These are phyloP conservation scores for Galeopterus variegatus DNA, from an alignment of 2,113 vertebrate species.

Conservation along the genomic window DNA sequence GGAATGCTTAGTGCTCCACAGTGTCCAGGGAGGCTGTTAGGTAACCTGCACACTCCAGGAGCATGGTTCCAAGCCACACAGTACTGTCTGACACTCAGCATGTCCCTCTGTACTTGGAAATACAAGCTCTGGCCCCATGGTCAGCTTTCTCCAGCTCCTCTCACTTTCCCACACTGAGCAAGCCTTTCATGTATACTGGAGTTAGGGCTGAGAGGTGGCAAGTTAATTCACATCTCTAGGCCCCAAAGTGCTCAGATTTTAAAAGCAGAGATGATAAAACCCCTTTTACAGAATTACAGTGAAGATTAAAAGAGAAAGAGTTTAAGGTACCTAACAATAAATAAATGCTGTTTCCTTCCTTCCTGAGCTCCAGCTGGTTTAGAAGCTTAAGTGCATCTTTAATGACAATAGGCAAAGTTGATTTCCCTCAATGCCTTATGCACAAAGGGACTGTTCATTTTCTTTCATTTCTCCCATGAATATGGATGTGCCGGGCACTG, in stretches of 20 bases:
- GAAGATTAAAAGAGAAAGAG: conserved; percentile 28
- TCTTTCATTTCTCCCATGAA: not conserved
- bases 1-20: accelerated
- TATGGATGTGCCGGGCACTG: not conserved
- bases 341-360: not conserved
- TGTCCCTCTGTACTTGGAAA: not conserved
- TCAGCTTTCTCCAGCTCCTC: not conserved
- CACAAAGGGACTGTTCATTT: not conserved
- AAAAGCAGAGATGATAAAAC: conserved; percentile 40
- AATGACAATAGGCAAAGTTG: not conserved
- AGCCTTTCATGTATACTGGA: not conserved
- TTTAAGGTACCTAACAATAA: not conserved
- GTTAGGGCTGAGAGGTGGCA: not conserved
- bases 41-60: accelerated
- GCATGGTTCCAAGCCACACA: not conserved
- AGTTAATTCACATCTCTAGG: not conserved
- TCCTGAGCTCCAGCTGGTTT: not conserved
- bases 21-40: not conserved
- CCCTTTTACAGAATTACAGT: not conserved
- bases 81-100: accelerated
- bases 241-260: not conserved
- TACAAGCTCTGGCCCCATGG: accelerated
- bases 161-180: not conserved
- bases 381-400: conserved; percentile 20
- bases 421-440: not conserved